These are phyloP conservation scores for Danionella cerebrum DNA, from an alignment of 2,113 vertebrate species.

Conservation along the genomic window DNA sequence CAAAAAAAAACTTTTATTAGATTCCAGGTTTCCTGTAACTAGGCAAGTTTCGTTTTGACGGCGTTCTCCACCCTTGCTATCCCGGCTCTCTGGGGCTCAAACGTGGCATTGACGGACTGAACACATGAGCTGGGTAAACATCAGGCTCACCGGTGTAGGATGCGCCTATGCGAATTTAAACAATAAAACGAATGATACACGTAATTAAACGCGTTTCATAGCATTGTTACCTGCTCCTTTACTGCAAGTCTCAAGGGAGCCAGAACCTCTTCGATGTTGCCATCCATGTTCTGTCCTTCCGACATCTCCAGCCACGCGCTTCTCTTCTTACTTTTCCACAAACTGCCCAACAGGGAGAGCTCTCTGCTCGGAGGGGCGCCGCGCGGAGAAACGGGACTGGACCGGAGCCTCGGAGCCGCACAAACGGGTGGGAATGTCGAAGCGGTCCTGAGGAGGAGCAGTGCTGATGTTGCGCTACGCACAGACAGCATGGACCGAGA, in stretches of 20 bases:
- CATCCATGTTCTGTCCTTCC: slow-evolving; percentile 62
- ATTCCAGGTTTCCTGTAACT: neutral
- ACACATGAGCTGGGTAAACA: no score
- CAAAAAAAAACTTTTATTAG: no score
- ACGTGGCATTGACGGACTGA: slow-evolving; percentile 24
- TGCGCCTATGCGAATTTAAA: no score
- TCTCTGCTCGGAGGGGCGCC: slow-evolving; percentile 42
- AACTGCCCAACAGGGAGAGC: slow-evolving; percentile 47
- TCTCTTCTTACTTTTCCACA: slow-evolving; percentile 46
- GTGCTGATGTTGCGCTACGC: slow-evolving; percentile 55
- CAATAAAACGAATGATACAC: no score
- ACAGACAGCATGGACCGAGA: slow-evolving; percentile 52
- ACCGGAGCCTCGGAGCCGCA: slow-evolving; percentile 37
- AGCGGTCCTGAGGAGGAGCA: slow-evolving; percentile 55
- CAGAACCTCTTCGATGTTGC: slow-evolving; percentile 72
- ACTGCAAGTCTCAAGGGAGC: slow-evolving; percentile 84
- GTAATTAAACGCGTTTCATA: no score
- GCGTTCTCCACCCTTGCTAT: neutral
- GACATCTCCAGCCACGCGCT: slow-evolving; percentile 50
- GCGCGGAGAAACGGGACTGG: slow-evolving; percentile 47
- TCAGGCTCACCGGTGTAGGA: no score
- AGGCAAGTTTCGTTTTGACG: neutral
- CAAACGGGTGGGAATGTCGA: slow-evolving; percentile 38
- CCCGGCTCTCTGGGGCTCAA: no score
- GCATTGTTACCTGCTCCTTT: slow-evolving; percentile 78